Base-by-base conservation (phyloP, 2,888 invertebrate genomes). In the Hyalella azteca region DNA sequence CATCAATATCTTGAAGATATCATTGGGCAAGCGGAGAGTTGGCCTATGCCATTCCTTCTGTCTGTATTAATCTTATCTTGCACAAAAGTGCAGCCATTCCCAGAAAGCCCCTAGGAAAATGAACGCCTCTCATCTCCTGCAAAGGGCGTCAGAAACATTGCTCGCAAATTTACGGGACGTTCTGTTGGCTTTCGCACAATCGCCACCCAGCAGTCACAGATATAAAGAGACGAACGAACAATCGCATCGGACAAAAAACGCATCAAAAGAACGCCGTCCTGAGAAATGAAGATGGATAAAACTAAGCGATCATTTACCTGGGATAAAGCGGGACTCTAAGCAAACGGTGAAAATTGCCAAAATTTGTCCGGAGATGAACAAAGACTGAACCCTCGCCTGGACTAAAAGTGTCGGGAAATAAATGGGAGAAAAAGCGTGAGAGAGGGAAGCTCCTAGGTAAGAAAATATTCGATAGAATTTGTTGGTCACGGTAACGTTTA, bases 11-110 rank as follows among this genome's bases (percentile, higher is more conserved):
- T 36, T 32, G 2, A 66, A n/a, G 29, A 39, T 66, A 66, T 36
- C 66, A 36, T 36, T 19, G 66, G 36, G 36, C 36, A 19, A 11
- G 66, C 11, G 36, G 36, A 13, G 39, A 66, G 66, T 66, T 66
- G 66, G 36, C 66, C 66, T 36, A 66, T 66, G 66, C 66, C 66
- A 66, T 66, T 36, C 36, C 22, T 66, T 66, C 66, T 66, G 66
- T 66, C 66, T 66, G 66, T 66, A 66, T 66, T 66, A 66, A 66
- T 66, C 66, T 66, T 66, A 66, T 66, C 66, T 66, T 66, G 36
- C 29, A 66, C 66, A 66, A 66, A 66, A 66, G 66, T 66, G 66
- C 66, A 66, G 66, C 66, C 66, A 66, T 66, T 66, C 29, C 32
- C 36, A 22, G 66, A 66, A 66, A 66, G 66, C 66, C 66, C 66